Base-by-base conservation (phyloP, 2,888 invertebrate species). In the Creontiades dilutus region DNA sequence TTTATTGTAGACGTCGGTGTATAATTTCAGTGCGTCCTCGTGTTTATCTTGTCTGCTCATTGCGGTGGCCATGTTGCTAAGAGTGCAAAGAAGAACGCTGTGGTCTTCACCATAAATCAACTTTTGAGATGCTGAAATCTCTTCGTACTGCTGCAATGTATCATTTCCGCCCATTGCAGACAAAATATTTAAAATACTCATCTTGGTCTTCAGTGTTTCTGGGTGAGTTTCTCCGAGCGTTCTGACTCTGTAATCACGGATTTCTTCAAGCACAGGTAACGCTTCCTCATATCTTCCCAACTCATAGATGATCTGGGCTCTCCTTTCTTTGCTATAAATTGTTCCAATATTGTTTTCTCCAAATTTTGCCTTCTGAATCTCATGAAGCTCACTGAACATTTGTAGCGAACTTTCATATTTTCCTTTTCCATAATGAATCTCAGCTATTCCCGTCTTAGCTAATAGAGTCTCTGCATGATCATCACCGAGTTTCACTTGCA, bases 41-140 rank as follows among this genome's bases (percentile, higher is more conserved):
- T 52, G 16, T 52, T 11, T 16, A 52, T 16, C 52, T 52, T 52
- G 13, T 52, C 16, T 52, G 52, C 16, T 14, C 52, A 52, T 52
- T 52, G 3, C 52, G 5, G 1, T 16, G 0, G 75, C 87, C 0
- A 23, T 76, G 19, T 23, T 76, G 27, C 46, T 46, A 16, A 61
- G 87, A 0, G 28, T 48, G 0, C 68, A n/a, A 23, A 57, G 48
- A 52, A 47, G 27, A 12, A 48, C 76, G 16, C 19, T 19, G 14
- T 76, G 68, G 27, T 68, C 37, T 47, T 76, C 28, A 16, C 87
- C 87, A n/a, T 76, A 76, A 5, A 46, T 23, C 46, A 12, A 27
- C 19, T 12, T 76, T n/a, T 75, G 87, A n/a, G 48, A 27, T 14
- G 68, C 48, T 75, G 46, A 76, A n/a, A 76, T 76, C 4, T 47